phyloP scores from a whole-genome alignment of 1,140 invertebrate genomes.

The Metaphire vulgaris region DNA sequence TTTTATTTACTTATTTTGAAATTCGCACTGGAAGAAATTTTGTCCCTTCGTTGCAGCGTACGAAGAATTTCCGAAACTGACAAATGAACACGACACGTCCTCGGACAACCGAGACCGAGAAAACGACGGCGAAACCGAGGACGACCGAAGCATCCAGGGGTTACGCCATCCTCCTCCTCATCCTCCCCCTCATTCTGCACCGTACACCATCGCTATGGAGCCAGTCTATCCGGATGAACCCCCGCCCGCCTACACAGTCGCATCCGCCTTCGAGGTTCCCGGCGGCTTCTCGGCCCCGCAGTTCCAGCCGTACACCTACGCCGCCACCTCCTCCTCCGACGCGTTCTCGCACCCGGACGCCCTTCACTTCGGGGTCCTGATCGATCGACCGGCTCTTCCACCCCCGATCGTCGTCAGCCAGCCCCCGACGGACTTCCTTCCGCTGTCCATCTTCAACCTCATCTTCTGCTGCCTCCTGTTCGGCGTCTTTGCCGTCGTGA shows the following conservation, averaged over 20 bases:
- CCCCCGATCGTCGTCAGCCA: not conserved
- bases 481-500: not conserved
- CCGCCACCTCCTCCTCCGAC: not conserved
- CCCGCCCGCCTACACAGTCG: not conserved
- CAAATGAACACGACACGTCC: not conserved
- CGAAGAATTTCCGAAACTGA: not conserved
- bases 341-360: not conserved
- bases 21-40: too few relatives aligned
- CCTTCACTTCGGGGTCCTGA: slow-evolving; percentile 1
- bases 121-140: not conserved
- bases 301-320: not conserved
- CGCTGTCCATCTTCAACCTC: not conserved
- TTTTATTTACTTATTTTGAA: too few relatives aligned
- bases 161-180: not conserved
- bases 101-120: not conserved
- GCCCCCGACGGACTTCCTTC: not conserved
- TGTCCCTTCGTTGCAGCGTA: too few relatives aligned
- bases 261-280: not conserved
- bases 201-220: not conserved
- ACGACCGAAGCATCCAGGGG: not conserved
- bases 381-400: not conserved
- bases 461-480: not conserved
- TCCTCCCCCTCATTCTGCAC: not conserved
- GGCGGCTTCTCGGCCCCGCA: not conserved
- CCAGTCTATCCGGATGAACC: not conserved